Evolutionary conservation across 2,888 invertebrate genomes (phyloP).

Genomic region (Spisula solida): DNA sequence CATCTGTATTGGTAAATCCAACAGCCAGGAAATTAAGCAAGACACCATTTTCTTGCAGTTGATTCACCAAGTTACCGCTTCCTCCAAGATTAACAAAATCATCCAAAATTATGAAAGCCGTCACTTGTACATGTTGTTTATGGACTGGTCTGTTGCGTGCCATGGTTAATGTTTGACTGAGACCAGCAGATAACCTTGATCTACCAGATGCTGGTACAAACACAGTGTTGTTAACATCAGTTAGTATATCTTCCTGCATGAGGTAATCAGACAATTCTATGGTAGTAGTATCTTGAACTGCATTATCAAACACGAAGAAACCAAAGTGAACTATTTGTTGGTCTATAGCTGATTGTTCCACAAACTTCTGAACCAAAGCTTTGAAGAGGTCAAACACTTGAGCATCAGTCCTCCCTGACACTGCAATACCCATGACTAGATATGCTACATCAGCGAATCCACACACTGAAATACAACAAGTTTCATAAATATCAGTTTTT

Average conservation of each 20-base stretch:
- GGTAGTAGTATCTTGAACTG: neutral
- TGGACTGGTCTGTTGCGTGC: neutral
- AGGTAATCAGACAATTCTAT: neutral
- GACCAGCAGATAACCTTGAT: neutral
- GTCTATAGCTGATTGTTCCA: conserved; percentile 16
- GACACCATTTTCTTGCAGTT: neutral
- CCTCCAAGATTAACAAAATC: neutral
- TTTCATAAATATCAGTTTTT: neutral
- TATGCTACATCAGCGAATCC: conserved; percentile 9
- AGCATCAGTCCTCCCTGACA: conserved; percentile 18
- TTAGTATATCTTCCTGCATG: neutral
- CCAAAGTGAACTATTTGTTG: neutral
- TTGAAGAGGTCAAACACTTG: neutral
- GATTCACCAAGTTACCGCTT: neutral
- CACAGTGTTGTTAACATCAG: neutral
- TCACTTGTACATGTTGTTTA: neutral
- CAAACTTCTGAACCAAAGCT: neutral
- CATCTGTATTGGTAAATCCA: conserved; percentile 10
- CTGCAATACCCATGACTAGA: neutral
- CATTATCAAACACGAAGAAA: conserved; percentile 31
- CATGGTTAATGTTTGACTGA: conserved; percentile 12
- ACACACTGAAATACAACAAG: conserved; percentile 23
- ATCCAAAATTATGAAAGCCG: neutral
- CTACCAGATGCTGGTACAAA: neutral
- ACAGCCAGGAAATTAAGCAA: neutral